Evolutionary conservation across 2,113 vertebrate species (phyloP).

Genomic region (Chaenogobius annularis): DNA sequence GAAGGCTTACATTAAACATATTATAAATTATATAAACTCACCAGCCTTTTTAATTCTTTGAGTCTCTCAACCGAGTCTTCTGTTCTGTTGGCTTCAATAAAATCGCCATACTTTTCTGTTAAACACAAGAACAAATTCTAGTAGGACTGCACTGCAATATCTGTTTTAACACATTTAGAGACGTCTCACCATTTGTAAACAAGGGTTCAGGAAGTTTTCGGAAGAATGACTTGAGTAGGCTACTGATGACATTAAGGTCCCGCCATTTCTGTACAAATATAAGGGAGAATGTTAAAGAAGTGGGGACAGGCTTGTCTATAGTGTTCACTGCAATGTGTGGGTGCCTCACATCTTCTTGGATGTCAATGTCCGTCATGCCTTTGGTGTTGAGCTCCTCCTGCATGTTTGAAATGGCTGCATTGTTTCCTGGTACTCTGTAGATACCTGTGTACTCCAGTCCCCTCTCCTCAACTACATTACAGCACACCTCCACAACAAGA

Average conservation of each 20-base stretch:
- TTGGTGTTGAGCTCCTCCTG: slow-evolving; percentile 96
- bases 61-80: slow-evolving; percentile 92
- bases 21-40: slow-evolving; percentile 68
- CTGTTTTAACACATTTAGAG: not conserved
- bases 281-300: not conserved
- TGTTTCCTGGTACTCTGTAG: slow-evolving; percentile 97
- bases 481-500: slow-evolving; percentile 97
- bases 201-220: slow-evolving; percentile 97
- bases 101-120: slow-evolving; percentile 92
- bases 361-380: slow-evolving; percentile 90
- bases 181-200: slow-evolving; percentile 91
- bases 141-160: not conserved
- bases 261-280: slow-evolving; percentile 89
- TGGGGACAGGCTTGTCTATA: slow-evolving; percentile 2
- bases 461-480: slow-evolving; percentile 94
- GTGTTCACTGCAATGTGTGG: slow-evolving; percentile 5
- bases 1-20: not conserved
- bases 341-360: slow-evolving; percentile 82
- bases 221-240: slow-evolving; percentile 97
- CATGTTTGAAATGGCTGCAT: slow-evolving; percentile 96
- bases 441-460: slow-evolving; percentile 98
- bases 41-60: slow-evolving; percentile 92
- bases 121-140: slow-evolving; percentile 19
- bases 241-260: slow-evolving; percentile 98
- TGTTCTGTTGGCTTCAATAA: slow-evolving; percentile 95